Evolutionary conservation across 2,797 vertebrate species (phyloP).

Genomic region (Syndactyla subalaris): DNA sequence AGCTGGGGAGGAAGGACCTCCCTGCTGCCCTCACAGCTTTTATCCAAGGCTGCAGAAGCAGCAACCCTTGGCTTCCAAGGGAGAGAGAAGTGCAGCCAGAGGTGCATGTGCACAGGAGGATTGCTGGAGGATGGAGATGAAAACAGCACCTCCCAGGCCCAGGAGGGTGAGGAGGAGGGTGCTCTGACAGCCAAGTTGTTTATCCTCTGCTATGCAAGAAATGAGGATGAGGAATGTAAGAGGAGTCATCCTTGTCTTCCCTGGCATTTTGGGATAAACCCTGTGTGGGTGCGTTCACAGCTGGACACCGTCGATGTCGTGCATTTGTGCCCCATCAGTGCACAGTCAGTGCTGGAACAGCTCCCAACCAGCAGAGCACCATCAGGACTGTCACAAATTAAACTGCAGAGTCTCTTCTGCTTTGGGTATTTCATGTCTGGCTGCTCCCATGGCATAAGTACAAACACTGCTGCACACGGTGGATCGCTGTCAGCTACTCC

Average conservation of each 20-base stretch:
- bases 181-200: background rate
- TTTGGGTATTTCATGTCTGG: background rate
- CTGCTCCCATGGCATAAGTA: background rate
- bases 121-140: background rate
- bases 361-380: background rate
- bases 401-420: background rate
- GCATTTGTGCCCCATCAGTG: background rate
- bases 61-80: background rate
- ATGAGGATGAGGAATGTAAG: background rate
- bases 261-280: background rate
- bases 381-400: background rate
- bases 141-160: background rate
- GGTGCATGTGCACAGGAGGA: background rate
- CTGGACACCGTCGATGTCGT: accelerated
- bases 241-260: background rate
- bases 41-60: background rate
- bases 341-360: background rate
- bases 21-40: background rate
- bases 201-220: background rate
- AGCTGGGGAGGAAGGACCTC: background rate
- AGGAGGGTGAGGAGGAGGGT: background rate
- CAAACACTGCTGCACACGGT: background rate
- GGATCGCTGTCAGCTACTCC: background rate
- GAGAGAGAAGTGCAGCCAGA: background rate
- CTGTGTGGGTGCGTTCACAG: background rate